Base-by-base conservation (phyloP, 2,797 vertebrate genomes). In the Acrossocheilus wenchowensis region DNA sequence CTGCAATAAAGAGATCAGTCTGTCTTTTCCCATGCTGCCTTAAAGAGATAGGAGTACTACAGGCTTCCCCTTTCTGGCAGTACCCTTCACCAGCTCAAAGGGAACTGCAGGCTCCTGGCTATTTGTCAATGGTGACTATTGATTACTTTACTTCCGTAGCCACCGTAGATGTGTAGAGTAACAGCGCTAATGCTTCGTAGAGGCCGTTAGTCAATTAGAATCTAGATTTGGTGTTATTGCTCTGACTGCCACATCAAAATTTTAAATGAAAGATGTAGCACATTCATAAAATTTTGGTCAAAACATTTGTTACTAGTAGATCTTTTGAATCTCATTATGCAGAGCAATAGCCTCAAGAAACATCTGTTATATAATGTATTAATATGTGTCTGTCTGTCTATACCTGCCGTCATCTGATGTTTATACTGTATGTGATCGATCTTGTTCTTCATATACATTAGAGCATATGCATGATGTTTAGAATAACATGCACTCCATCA, bases 101-200 rank as follows among this genome's bases (percentile, higher is more conserved):
- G 92, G 93, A 88, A 90, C 89, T 93, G 91, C 94, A 92, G 43
- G 78, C 92, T 86, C 88, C 94, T 91, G 94, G 91, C 91, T 94
- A 92, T 95, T 90, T 94, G 82, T 93, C 92, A 90, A 94, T 94
- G 95, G 94, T 94, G 94, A 95, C 89, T 95, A 95, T 94, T 71
- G 41, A 89, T 89, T 87, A 82, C 88, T 91, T 91, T 80, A 89
- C 79, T 91, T 89, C 86, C 81, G 87, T 92, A 89, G 90, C 64
- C 82, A 48, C 75, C 5, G 45, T 92, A 91, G 89, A 84, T 90
- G 82, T 68, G 69, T 89, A 82, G 86, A 57, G 10, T 43, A 91
- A 88, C 81, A 71, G 52, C 71, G 4, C 50, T 83, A 71, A 39
- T 81, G 83, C 86, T 62, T 60, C 8, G 2, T 83, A 89, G 72